Evolutionary conservation across 2,888 invertebrate species (phyloP), one percentile per base, ranked within the genome.

Genomic region (Cepaea hortensis): DNA sequence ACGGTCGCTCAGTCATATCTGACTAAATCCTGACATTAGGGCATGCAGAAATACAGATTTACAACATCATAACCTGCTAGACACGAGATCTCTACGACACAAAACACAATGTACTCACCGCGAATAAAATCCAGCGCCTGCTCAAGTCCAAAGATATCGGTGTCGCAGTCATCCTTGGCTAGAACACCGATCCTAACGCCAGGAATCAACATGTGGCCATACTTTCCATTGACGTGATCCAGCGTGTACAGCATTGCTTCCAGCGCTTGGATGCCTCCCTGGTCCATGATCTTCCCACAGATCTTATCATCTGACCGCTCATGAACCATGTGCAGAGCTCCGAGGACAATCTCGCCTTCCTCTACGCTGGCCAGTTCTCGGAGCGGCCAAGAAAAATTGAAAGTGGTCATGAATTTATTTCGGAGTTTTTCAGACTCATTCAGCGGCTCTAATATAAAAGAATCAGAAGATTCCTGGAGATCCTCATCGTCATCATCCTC

Each of bases 91-190:
- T 70, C 70, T 11, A 15, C 0, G 55, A 55, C 6, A 55, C n/a
- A 35, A 80, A 35, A 35, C 35, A 35, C 11, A 5, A 3, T 76
- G 0, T 46, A 89, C 96, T 95, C 95, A 98, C 98, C 98, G 97
- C 98, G 97, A 89, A 98, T 98, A 94, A 98, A 98, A 95, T 98
- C 98, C 23, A 98, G 97, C 23, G 98, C 98, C 96, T 98, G 98
- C 94, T 98, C 98, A 90, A 98, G 95, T 0, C 98, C 98, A 93
- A 98, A 98, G 0, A 98, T 98, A 94, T 98, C 98, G 95, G 98
- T 97, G 95, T 98, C 98, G 94, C 98, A 98, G 95, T 98, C 98
- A 93, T 98, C 98, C 89, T 98, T 95, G 84, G 98, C 96, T 93
- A 98, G 97, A 15, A 97, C 97, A 72, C 98, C 98, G 18, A 98